A percentile compares a stretch with the other conserved stretches of the same genome.
These are phyloP conservation scores for Muricea muricata DNA, from an alignment of 92 coral and sea anemone genomes.

Conservation along the genomic window DNA sequence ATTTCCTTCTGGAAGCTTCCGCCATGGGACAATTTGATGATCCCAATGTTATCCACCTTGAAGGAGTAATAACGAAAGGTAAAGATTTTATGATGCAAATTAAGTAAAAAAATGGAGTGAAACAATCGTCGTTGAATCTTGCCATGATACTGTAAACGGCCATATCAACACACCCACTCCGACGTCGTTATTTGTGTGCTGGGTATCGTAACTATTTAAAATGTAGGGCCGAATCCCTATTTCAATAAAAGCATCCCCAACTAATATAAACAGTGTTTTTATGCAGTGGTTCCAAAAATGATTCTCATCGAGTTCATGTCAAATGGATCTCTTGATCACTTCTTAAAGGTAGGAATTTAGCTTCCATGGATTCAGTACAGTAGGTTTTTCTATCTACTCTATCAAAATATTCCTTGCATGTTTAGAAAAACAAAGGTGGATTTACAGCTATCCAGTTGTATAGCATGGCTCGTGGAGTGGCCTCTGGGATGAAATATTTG, in stretches of 20 bases:
- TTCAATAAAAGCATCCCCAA: too few relatives aligned
- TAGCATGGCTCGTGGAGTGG: constrained; percentile 93
- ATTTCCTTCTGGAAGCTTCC: constrained; percentile 75
- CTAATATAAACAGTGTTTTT: too few relatives aligned
- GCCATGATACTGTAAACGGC: too few relatives aligned
- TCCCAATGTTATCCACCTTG: constrained; percentile 67
- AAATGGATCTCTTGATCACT: constrained; percentile 88
- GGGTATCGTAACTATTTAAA: too few relatives aligned
- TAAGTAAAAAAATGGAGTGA: neutral
- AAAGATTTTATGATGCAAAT: too few relatives aligned
- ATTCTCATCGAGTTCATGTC: constrained; percentile 87
- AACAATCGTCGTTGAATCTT: too few relatives aligned
- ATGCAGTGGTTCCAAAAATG: constrained; percentile 86
- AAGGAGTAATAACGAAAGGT: constrained; percentile 75
- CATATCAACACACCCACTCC: too few relatives aligned
- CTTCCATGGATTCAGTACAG: too few relatives aligned
- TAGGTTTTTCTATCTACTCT: neutral
- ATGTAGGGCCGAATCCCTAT: too few relatives aligned
- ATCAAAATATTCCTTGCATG: neutral
- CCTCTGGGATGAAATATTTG: constrained; percentile 85
- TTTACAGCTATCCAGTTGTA: constrained; percentile 75
- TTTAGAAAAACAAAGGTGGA: constrained; percentile 67
- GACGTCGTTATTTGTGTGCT: too few relatives aligned
- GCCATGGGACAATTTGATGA: constrained; percentile 76
- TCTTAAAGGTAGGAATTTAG: constrained; percentile 86